Base-by-base conservation (phyloP, 1,140 invertebrate genomes). In the Drosophila biarmipes region DNA sequence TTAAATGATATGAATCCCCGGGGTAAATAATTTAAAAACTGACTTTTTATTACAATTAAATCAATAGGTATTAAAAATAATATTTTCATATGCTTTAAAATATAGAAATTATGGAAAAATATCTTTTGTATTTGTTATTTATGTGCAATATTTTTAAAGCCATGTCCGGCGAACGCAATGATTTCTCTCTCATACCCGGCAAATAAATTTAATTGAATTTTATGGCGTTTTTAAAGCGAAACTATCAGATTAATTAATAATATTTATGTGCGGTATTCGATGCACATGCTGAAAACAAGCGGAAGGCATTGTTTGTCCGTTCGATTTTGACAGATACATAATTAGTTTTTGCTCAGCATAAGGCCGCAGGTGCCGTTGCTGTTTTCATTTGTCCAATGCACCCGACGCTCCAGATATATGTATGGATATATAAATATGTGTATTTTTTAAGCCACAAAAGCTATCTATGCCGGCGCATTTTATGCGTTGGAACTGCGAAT, bases 291-390 rank as follows among this genome's bases (percentile, higher is more conserved):
- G 52, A 72, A 42, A 42, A 49, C 42, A 71, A 71, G 67, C 66
- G 53, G 63, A 71, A 43, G 27, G 53, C 54, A 72, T 72, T 72
- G 67, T 72, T 59, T 45, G 66, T 24, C 29, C 46, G 66, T 80
- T 73, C 51, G 84, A 69, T 31, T 89, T 80, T 77, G 84, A 89
- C 84, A 89, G 84, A 78, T 75, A 75, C 59, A 75, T 87, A 87
- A 87, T 87, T 79, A 87, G 66, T 89, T 87, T 84, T 82, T 45
- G 63, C 54, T 40, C 56, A 48, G 56, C 62, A 63, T 17, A 63
- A 66, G 53, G 82, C 81, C 61, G 64, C 69, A 63, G 78, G 78
- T 49, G 55, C 38, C 34, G 29, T 34, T 38, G 40, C 63, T 56
- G 29, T 52, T 74, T 67, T 84, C 61, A 72, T 72, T 45, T 68